Evolutionary conservation across 92 coral and sea anemone species (phyloP).

Genomic region (Zoanthus sociatus): DNA sequence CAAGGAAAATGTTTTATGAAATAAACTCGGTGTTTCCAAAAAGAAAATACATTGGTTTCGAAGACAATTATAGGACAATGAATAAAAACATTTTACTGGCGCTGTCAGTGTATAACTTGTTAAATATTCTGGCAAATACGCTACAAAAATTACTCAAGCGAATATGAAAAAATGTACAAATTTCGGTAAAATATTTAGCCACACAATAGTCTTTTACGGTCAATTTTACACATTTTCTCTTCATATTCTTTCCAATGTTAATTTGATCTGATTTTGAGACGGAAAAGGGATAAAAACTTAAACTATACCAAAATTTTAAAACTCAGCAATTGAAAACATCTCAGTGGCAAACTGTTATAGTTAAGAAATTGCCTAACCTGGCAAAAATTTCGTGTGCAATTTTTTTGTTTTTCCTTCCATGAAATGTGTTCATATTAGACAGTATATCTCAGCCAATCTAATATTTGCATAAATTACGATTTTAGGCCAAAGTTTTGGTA

Average conservation of each 20-base stretch:
- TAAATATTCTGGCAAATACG: neutral
- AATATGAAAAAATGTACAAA: neutral
- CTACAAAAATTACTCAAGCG: neutral
- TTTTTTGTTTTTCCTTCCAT: neutral
- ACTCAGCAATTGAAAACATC: neutral
- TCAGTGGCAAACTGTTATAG: neutral
- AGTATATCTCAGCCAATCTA: neutral
- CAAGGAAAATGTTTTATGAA: neutral
- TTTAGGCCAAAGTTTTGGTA: neutral
- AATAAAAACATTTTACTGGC: neutral
- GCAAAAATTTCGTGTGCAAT: neutral
- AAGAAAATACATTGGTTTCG: neutral
- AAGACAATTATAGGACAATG: neutral
- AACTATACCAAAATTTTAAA: too few species aligned
- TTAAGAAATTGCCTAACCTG: neutral
- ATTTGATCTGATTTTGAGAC: too few species aligned
- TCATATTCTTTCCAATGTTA: too few species aligned
- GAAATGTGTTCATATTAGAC: neutral
- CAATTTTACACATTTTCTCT: neutral
- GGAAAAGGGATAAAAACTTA: too few species aligned
- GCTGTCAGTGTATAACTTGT: too few species aligned
- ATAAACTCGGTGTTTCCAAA: neutral
- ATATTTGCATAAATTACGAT: neutral
- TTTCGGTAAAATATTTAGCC: too few species aligned
- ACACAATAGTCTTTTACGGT: neutral